These are phyloP conservation scores for Thunnus maccoyii DNA, from an alignment of 2,113 vertebrate species.

Conservation along the genomic window DNA sequence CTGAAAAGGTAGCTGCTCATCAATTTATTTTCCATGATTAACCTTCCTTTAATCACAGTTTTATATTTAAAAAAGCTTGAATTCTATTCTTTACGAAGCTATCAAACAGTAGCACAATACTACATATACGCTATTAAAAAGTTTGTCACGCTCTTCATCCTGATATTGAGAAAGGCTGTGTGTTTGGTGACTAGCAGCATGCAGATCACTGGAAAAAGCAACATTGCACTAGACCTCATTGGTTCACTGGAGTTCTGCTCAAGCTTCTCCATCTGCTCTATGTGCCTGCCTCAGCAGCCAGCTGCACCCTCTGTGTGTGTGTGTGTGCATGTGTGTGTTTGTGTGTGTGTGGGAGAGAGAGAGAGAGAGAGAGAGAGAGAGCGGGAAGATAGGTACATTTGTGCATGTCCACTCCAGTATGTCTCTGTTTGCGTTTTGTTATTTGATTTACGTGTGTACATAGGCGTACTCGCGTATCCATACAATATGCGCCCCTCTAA, in stretches of 20 bases:
- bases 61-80: slow-evolving; percentile 8
- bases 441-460: slow-evolving; percentile 62
- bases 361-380: not conserved
- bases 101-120: slow-evolving; percentile 9
- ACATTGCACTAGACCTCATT: slow-evolving; percentile 63
- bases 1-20: not conserved
- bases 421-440: slow-evolving; percentile 43
- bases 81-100: not conserved
- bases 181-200: slow-evolving; percentile 35
- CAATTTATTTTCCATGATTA: slow-evolving; percentile 25
- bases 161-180: slow-evolving; percentile 15
- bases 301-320: slow-evolving; percentile 60
- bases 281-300: slow-evolving; percentile 72
- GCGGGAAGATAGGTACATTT: slow-evolving; percentile 11
- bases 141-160: not conserved
- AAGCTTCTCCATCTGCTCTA: slow-evolving; percentile 79
- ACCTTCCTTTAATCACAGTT: slow-evolving; percentile 29
- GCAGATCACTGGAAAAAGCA: slow-evolving; percentile 49
- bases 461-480: slow-evolving; percentile 29
- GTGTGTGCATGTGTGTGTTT: not conserved
- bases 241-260: slow-evolving; percentile 69
- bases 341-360: not conserved
- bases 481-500: slow-evolving; percentile 40
- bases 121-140: slow-evolving; percentile 3
- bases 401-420: slow-evolving; percentile 16